A percentile compares a stretch with the other conserved stretches of the same genome.
Evolutionary conservation across 2,113 vertebrate genomes (phyloP).

Genomic region (Turnix velox): DNA sequence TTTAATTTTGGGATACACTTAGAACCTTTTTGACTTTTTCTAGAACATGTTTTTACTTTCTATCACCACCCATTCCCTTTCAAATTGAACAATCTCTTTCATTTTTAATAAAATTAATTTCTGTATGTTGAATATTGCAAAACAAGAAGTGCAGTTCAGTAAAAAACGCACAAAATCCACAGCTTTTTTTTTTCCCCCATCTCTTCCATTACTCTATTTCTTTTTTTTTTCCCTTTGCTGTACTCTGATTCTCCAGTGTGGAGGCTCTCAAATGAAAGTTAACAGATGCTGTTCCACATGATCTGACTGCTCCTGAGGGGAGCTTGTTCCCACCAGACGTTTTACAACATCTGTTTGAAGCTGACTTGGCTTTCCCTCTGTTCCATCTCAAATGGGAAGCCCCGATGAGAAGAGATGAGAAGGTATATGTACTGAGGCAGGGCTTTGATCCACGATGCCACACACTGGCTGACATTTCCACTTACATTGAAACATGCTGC

Average conservation of each 20-base stretch:
- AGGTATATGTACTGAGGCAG: constrained; percentile 22
- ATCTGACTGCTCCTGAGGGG: constrained; percentile 40
- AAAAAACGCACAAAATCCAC: neutral
- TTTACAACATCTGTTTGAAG: constrained; percentile 67
- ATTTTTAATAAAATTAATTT: neutral
- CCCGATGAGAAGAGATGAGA: constrained; percentile 49
- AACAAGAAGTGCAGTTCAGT: neutral
- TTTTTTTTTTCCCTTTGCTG: neutral
- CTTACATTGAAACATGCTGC: constrained; percentile 48
- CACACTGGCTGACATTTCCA: constrained; percentile 62
- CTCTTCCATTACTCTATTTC: neutral
- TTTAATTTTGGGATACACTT: neutral
- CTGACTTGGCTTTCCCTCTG: constrained; percentile 40
- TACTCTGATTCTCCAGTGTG: constrained; percentile 6
- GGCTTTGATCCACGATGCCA: constrained; percentile 40
- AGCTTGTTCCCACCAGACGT: constrained; percentile 49
- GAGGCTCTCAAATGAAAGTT: constrained; percentile 44
- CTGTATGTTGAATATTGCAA: neutral
- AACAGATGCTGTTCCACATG: constrained; percentile 45
- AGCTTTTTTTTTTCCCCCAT: neutral
- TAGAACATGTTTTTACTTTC: neutral
- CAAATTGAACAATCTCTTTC: neutral
- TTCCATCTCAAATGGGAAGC: constrained; percentile 58
- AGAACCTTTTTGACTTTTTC: neutral
- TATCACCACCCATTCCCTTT: neutral